Conservation (phyloP, 1,140 invertebrate genomes). For the Zaprionus nigranus region DNA sequence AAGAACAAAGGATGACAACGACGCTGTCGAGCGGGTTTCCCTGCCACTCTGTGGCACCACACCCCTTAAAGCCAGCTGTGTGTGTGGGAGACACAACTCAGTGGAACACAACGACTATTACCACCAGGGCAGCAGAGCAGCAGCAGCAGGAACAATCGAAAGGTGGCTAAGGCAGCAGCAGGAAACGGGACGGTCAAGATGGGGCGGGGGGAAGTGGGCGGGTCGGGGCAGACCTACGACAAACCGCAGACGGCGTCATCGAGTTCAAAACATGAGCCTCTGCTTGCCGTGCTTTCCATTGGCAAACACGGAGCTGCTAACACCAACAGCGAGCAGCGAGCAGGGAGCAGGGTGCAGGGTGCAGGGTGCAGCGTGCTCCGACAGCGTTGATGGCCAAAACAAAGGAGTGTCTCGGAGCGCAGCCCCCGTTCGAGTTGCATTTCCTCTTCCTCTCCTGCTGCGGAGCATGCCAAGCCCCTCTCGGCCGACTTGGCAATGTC, state of each 20-base stretch:
- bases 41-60: not conserved
- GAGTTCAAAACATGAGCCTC: conserved; percentile 43
- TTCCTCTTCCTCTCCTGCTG: not conserved
- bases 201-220: not conserved
- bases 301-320: conserved; percentile 31
- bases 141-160: not conserved
- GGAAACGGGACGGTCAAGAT: not conserved
- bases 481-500: not conserved
- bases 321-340: not conserved
- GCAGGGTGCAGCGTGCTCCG: conserved; percentile 4
- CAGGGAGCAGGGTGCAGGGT: not conserved
- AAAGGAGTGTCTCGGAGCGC: conserved; percentile 33
- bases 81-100: conserved; percentile 27
- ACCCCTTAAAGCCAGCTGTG: conserved; percentile 16
- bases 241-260: conserved; percentile 54
- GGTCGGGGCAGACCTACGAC: conserved; percentile 19
- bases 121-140: conserved; percentile 19
- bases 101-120: conserved; percentile 43
- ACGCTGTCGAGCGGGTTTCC: not conserved
- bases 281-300: not conserved
- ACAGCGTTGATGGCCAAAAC: conserved; percentile 41
- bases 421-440: conserved; percentile 5
- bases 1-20: conserved; percentile 43
- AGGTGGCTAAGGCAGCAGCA: not conserved
- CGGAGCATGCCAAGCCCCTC: conserved; percentile 7